Percentiles rank a stretch among this genome's conserved stretches.
Evolutionary conservation across 2,113 vertebrate species (phyloP).

Genomic region (Hyaena hyaena): DNA sequence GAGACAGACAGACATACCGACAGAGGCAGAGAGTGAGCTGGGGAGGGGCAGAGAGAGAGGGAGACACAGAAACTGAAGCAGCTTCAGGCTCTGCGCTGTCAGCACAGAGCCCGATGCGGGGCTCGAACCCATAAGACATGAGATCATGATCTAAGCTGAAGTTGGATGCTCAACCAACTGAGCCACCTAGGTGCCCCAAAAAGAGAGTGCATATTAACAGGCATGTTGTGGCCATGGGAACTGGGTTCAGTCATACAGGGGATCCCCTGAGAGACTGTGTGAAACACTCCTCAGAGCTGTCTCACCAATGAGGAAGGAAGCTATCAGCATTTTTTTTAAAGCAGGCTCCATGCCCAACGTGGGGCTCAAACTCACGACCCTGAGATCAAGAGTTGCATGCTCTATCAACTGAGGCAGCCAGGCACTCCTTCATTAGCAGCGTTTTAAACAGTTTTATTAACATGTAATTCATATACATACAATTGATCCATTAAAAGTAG

Average conservation of each 20-base stretch:
- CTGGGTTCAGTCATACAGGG: neutral
- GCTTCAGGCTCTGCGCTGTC: no score
- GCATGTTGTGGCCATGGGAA: neutral
- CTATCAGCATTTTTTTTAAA: neutral
- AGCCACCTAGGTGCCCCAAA: no score
- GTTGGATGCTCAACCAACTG: no score
- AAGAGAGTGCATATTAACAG: rapidly evolving
- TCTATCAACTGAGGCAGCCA: neutral
- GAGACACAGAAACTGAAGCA: no score
- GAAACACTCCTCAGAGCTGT: neutral
- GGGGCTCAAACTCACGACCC: neutral
- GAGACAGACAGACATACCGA: no score
- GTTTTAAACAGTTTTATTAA: neutral
- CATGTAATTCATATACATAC: neutral
- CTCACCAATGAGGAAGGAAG: neutral
- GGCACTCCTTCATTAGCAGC: neutral
- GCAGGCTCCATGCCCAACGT: neutral
- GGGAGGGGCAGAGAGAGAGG: no score
- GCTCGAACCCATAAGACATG: no score
- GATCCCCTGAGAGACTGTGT: neutral
- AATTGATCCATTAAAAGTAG: neutral
- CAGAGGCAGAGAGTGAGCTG: no score
- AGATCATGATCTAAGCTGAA: no score
- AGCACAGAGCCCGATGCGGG: no score
- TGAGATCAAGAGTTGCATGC: neutral